Evolutionary conservation across 2,797 vertebrate genomes (phyloP).

Genomic region (Sebastes matsubarae): DNA sequence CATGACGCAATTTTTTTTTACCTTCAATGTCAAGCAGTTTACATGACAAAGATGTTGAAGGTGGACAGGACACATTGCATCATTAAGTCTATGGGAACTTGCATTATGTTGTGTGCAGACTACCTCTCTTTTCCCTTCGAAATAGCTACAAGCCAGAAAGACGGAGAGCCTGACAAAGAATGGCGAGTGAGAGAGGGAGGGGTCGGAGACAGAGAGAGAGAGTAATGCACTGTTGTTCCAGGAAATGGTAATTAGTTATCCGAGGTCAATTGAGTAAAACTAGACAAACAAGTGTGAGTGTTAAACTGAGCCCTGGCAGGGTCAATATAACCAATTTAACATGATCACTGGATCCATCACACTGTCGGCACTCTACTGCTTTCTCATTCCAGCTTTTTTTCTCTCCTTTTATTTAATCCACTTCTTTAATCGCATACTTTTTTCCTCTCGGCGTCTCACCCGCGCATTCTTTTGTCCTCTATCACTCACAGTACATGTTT

Average conservation of each 20-base stretch:
- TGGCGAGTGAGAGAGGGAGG: background rate
- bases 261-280: conserved; percentile 83
- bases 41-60: background rate
- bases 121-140: background rate
- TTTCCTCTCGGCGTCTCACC: conserved; percentile 21
- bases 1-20: background rate
- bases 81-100: background rate
- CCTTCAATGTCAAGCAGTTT: background rate
- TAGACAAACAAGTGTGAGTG: conserved; percentile 82
- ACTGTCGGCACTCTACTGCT: conserved; percentile 35
- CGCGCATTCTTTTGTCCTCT: background rate
- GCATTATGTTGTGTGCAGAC: background rate
- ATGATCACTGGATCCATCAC: conserved; percentile 70
- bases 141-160: conserved; percentile 4
- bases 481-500: conserved; percentile 26
- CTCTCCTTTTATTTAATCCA: conserved; percentile 26
- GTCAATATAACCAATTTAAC: conserved; percentile 78
- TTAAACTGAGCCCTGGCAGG: conserved; percentile 76
- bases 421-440: conserved; percentile 18
- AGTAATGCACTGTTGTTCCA: conserved; percentile 67
- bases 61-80: background rate
- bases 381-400: conserved; percentile 24
- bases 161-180: conserved; percentile 31
- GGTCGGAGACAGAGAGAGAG: conserved; percentile 15
- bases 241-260: conserved; percentile 80